Evolutionary conservation across 1,140 invertebrate genomes (phyloP), one percentile per base, ranked within the genome.

Genomic region (Galleria mellonella): DNA sequence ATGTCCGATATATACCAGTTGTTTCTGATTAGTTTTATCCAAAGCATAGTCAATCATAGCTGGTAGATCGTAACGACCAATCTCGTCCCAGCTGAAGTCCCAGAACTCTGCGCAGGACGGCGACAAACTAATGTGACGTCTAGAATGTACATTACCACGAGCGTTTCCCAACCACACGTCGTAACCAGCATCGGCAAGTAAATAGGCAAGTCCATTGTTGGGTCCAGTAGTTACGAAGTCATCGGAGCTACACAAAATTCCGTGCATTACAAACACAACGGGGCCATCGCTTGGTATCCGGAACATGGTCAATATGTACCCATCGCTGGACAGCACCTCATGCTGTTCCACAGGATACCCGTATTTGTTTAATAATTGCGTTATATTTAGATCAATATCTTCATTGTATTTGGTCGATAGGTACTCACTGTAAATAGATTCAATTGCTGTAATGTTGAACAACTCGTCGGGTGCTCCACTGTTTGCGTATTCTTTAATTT

Each of bases 31-130:
- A 13, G 89, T 90, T 12, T 47, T 39, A 0, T 79, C 55, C 23
- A 90, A 47, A 10, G 90, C 79, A 41, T 89, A 87, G 44, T 93
- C 88, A 1, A 94, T 88, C 81, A 90, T 90, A 0, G 92, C 89
- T 9, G 93, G 91, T n/a, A 94, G 41, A 73, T 94, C 93, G 33
- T 88, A 89, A 0, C 73, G 63, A 4, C 90, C 92, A 56, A 94
- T 92, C 66, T 94, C 91, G 47, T 94, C 91, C 72, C 86, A 89
- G 31, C 59, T 62, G 11, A 32, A 32, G 1, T 32, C 7, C 31
- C 31, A 32, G n/a, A 32, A 32, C 10, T 32, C 31, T 5, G 31
- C 31, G 31, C 31, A 10, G 10, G n/a, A 5, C 10, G 31, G 31
- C 12, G 31, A 32, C 4, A 32, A 1, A 12, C n/a, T 32, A 4